Percentiles rank a stretch among this genome's conserved stretches.
phyloP scores from a whole-genome alignment of 2,113 vertebrate species.

The Ciconia maguari region DNA sequence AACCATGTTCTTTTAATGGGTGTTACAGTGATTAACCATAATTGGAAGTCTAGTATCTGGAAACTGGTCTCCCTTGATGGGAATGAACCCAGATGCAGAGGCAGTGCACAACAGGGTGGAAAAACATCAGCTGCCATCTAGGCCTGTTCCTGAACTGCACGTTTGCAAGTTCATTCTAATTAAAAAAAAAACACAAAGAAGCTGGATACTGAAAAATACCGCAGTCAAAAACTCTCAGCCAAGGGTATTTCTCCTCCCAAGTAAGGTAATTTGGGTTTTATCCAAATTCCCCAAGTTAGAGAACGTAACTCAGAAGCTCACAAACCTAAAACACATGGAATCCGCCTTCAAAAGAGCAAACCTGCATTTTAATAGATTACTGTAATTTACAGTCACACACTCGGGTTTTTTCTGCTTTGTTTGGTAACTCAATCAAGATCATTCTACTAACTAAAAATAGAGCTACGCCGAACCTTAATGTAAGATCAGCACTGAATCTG shows the following conservation, averaged over 20 bases:
- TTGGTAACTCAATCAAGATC: neutral
- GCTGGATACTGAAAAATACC: neutral
- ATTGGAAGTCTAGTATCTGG: neutral
- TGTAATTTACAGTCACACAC: neutral
- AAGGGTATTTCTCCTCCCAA: neutral
- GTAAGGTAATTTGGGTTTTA: neutral
- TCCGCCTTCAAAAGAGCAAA: neutral
- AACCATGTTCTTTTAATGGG: fast-evolving
- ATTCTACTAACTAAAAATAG: neutral
- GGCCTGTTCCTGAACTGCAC: neutral
- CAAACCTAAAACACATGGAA: neutral
- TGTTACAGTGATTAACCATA: neutral
- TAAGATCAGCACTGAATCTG: fast-evolving
- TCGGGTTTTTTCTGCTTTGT: neutral
- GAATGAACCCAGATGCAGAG: neutral
- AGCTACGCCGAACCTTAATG: neutral
- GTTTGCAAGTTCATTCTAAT: neutral
- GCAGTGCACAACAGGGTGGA: neutral
- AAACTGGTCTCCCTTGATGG: neutral
- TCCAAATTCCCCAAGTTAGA: neutral
- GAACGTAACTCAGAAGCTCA: neutral
- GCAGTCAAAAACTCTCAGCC: neutral
- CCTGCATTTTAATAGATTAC: neutral
- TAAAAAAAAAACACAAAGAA: neutral
- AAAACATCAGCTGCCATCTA: neutral